Evolutionary conservation across 2,113 vertebrate species (phyloP), one percentile per base, ranked within the genome.

Genomic region (Cyphomyrus plagiostoma): DNA sequence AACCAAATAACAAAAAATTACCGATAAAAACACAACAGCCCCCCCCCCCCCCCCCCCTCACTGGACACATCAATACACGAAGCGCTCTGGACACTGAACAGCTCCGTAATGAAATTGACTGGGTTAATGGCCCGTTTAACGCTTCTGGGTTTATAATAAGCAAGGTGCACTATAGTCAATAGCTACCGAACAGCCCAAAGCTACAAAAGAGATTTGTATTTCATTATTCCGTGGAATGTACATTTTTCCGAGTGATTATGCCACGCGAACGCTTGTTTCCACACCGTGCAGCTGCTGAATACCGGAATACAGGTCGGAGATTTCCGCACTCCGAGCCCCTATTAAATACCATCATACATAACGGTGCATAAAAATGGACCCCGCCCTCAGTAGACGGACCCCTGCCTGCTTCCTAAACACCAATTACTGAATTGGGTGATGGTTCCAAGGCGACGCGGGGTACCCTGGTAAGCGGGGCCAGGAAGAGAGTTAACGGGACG

Each of bases 21-120:
- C 26, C 74, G 45, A 49, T 56, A 86, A 62, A 15, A 74, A 90
- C 49, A 70, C 91, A 92, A 89, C 89, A 89, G 87, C 89, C 49
- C 89, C 89, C 89, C 91, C 90, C 89, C 50, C 88, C 89, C 49
- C 89, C 89, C 89, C 91, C 90, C 89, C 50, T 89, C 89, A 90
- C 86, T 58, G 89, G 89, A 86, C 45, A 70, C 49, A 26, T 90
- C 58, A 86, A 85, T 86, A 89, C 26, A 80, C 85, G 88, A 4
- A 23, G 52, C 42, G 89, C 46, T 85, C 56, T 48, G 74, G 26
- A 52, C 70, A 82, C 45, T 56, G 89, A 89, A 35, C 35, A 84
- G 89, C 52, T 48, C 53, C n/a, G 82, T 82, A 42, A 86, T 49
- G 56, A 89, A 86, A 85, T 49, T 66, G 56, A 86, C 42, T 86